Evolutionary conservation across 2,113 vertebrate species (phyloP), one percentile per base, ranked within the genome.

Genomic region (Meriones unguiculatus): DNA sequence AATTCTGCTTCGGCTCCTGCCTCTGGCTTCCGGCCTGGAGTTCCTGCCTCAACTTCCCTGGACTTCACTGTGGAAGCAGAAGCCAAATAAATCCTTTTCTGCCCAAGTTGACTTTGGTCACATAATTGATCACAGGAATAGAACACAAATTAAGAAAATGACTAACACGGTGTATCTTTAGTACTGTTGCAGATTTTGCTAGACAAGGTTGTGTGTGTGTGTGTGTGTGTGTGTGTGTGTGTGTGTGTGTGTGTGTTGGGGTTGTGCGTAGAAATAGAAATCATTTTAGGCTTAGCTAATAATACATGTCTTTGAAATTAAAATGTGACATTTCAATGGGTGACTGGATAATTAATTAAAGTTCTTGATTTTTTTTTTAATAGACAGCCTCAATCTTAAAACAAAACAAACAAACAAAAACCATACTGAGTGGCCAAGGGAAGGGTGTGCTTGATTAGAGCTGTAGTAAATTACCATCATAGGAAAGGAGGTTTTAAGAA

Each of bases 271-370:
- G 46, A 95, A 35, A 54, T 9, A 86, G 50, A 76, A 52, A 52
- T 87, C 52, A 90, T 95, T 93, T 92, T 32, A 92, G 38, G 54
- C 80, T 64, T 88, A 72, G 57, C 32, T 54, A 28, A 62, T 32
- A 38, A 50, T 38, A 70, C 32, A 80, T 82, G 52, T 84, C 92
- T 72, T 41, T 89, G 38, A 91, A 70, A 38, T 93, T 64, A 84
- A 76, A 50, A 15, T 24, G 54, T 89, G 77, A 22, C 25, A 5
- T 94, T 70, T 94, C n/a, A 32, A 70, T 77, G 22, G 35, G 15
- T 78, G 80, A 76, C 46, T 41, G 65, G 46, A 62, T 59, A 24
- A 20, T n/a, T 18, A 35, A 38, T 57, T 17, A 67, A 89, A 52
- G 77, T 85, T 84, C 64, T 9, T 46, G 24, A 59, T 93, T 50